Evolutionary conservation across 1,140 invertebrate species (phyloP).

Genomic region (Eumeta japonica): DNA sequence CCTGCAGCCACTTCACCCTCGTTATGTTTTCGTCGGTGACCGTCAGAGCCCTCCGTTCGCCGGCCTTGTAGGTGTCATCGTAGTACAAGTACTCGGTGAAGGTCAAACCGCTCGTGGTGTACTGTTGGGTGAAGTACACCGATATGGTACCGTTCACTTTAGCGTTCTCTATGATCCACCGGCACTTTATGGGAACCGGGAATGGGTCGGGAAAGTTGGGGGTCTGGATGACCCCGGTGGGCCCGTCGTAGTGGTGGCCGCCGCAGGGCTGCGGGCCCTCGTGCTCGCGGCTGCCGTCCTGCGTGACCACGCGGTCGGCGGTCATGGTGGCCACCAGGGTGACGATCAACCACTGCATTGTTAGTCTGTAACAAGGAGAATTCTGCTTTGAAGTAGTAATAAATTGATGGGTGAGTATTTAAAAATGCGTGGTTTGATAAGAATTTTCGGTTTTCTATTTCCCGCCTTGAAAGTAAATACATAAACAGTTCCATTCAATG

Average conservation of each 20-base stretch:
- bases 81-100: slow-evolving; percentile 84
- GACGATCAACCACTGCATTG: slow-evolving; percentile 30
- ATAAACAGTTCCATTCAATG: too few relatives aligned
- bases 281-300: slow-evolving; percentile 28
- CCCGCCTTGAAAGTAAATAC: too few relatives aligned
- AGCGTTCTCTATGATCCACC: slow-evolving; percentile 82
- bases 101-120: slow-evolving; percentile 74
- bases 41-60: slow-evolving; percentile 59
- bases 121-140: slow-evolving; percentile 85
- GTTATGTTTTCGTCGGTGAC: slow-evolving; percentile 74
- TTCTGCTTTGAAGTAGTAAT: too few relatives aligned
- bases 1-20: slow-evolving; percentile 66
- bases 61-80: slow-evolving; percentile 68
- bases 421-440: too few relatives aligned
- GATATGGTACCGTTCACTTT: slow-evolving; percentile 69
- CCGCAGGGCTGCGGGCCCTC: slow-evolving; percentile 52
- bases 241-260: slow-evolving; percentile 62
- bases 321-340: slow-evolving; percentile 26
- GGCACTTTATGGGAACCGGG: slow-evolving; percentile 76
- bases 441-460: too few relatives aligned
- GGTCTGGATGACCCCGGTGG: slow-evolving; percentile 72
- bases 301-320: slow-evolving; percentile 20
- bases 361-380: slow-evolving; percentile 35
- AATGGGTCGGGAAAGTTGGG: slow-evolving; percentile 81
- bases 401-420: too few relatives aligned